Conservation (phyloP, 2,888 invertebrate species). For the Synanthedon tipuliformis region DNA sequence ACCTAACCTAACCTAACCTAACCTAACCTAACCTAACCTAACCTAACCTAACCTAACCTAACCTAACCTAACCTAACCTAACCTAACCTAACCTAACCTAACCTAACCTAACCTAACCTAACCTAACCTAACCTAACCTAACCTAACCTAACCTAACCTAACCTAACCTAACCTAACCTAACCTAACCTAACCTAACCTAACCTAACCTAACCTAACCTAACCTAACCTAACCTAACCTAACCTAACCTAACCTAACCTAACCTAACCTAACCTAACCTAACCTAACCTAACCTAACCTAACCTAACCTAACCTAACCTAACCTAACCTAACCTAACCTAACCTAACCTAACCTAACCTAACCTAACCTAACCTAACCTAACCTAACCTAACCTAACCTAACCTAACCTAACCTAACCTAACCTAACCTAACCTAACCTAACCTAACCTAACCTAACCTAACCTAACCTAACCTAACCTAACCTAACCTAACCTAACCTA, state of each 20-base stretch:
- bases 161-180: conserved; percentile 8
- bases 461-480: conserved; percentile 2
- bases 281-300: conserved; percentile 4
- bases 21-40: conserved; percentile 2
- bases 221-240: conserved; percentile 6
- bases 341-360: conserved; percentile 5
- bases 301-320: conserved; percentile 4
- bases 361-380: conserved; percentile 5
- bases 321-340: conserved; percentile 4
- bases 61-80: conserved; percentile 4
- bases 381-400: conserved; percentile 5
- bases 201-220: conserved; percentile 5
- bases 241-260: conserved; percentile 2
- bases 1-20: conserved; percentile 5
- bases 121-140: conserved; percentile 9
- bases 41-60: conserved; percentile 2
- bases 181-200: conserved; percentile 7
- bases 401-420: conserved; percentile 6
- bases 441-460: conserved; percentile 2
- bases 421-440: conserved; percentile 3
- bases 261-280: conserved; percentile 2
- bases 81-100: conserved; percentile 1
- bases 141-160: conserved; percentile 8
- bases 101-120: conserved; percentile 6
- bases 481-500: conserved; percentile 4